phyloP scores from a whole-genome alignment of 2,113 vertebrate species.

The Pelodiscus sinensis region DNA sequence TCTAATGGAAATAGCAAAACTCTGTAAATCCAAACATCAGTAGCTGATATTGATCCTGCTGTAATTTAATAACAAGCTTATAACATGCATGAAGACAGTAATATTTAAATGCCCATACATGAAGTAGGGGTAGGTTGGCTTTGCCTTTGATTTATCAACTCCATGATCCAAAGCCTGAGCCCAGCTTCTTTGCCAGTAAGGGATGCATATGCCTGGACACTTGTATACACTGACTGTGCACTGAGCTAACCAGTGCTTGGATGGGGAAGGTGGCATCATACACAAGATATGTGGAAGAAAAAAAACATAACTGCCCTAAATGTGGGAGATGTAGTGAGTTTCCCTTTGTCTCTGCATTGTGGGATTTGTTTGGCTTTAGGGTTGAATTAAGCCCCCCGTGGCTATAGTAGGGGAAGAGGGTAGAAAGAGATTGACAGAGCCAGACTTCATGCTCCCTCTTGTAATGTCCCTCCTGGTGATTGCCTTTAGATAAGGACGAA shows the following conservation, averaged over 20 bases:
- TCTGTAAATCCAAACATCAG: neutral
- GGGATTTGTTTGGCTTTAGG: neutral
- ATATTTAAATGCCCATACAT: rapidly evolving
- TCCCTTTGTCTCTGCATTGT: neutral
- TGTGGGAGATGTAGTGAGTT: neutral
- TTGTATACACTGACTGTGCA: rapidly evolving
- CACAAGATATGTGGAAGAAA: neutral
- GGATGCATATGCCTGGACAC: rapidly evolving
- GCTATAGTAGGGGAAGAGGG: neutral
- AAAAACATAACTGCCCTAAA: rapidly evolving
- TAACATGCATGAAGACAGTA: slow-evolving; percentile 7
- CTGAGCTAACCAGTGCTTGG: neutral
- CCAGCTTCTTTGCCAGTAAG: rapidly evolving
- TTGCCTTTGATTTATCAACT: neutral
- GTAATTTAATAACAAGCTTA: neutral
- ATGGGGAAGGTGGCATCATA: neutral
- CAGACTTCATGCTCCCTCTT: neutral
- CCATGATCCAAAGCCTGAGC: neutral
- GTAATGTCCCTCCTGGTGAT: neutral
- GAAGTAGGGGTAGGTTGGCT: neutral
- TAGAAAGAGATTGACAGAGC: neutral
- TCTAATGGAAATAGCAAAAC: neutral
- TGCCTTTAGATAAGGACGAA: neutral
- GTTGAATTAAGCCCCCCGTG: neutral
- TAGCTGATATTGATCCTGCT: neutral